These are phyloP conservation scores for Xiphophorus hellerii DNA, from an alignment of 2,113 vertebrate genomes.

Conservation along the genomic window DNA sequence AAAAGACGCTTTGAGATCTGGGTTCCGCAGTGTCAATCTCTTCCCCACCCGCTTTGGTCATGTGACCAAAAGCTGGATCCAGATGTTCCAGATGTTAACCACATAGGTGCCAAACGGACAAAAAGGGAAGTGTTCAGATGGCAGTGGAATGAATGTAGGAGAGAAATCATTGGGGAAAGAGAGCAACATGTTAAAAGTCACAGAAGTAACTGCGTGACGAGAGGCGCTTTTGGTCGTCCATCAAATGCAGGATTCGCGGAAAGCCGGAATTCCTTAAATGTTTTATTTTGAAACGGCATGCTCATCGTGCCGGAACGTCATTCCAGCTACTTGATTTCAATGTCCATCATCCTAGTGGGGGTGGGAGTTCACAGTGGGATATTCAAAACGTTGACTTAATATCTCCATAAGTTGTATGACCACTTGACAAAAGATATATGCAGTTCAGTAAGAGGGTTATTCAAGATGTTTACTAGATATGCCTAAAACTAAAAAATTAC, in stretches of 20 bases:
- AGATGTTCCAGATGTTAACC: constrained; percentile 76
- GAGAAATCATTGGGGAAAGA: neutral
- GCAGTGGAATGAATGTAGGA: rapidly evolving
- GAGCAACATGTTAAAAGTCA: neutral
- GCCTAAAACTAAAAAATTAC: neutral
- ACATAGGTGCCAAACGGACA: constrained; percentile 32
- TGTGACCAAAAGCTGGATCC: constrained; percentile 53
- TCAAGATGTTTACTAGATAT: neutral
- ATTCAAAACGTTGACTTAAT: no score
- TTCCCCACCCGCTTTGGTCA: constrained; percentile 28
- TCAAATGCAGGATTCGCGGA: neutral
- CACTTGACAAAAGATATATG: no score
- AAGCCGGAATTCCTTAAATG: neutral
- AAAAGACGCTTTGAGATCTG: neutral
- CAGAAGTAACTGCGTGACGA: neutral
- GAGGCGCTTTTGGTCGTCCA: constrained; percentile 25
- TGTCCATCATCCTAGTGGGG: neutral
- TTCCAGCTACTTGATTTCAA: neutral
- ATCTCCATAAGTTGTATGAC: no score
- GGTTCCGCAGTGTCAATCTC: constrained; percentile 27
- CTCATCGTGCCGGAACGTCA: neutral
- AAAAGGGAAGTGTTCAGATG: neutral
- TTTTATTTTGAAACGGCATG: constrained; percentile 5
- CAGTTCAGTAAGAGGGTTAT: no score
- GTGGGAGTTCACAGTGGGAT: neutral